A percentile compares a stretch with the other conserved stretches of the same genome.
phyloP scores from a whole-genome alignment of 92 coral and sea anemone species.

The Galaxea fascicularis region DNA sequence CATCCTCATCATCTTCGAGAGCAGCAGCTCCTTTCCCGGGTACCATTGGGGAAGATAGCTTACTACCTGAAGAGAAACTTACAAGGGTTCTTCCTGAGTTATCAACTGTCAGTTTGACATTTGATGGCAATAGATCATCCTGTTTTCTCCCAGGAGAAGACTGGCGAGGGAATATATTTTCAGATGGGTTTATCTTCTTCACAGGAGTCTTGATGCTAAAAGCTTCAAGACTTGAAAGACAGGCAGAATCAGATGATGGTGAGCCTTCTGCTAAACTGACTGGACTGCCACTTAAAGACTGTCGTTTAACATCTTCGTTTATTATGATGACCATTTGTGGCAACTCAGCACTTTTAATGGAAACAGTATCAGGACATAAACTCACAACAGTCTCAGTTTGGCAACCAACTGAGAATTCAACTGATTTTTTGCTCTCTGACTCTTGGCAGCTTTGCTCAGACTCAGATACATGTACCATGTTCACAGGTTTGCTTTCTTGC shows the following conservation, averaged over 20 bases:
- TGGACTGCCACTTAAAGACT: neutral
- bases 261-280: neutral
- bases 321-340: neutral
- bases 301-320: constrained; percentile 3
- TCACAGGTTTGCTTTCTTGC: neutral
- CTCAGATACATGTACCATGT: neutral
- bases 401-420: neutral
- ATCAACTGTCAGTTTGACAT: constrained; percentile 31
- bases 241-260: neutral
- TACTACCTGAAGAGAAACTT: constrained; percentile 22
- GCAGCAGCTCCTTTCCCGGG: neutral
- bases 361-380: neutral
- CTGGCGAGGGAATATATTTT: neutral
- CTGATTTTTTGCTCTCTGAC: neutral
- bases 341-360: constrained; percentile 6
- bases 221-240: neutral
- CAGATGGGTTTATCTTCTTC: neutral
- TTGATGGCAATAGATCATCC: constrained; percentile 1
- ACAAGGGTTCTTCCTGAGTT: constrained; percentile 42
- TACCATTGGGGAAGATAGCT: neutral
- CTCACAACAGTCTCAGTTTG: neutral
- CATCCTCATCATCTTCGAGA: neutral
- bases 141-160: neutral
- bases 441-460: neutral
- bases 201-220: neutral